These are phyloP conservation scores for Synergus laeviventris DNA, from an alignment of 2,888 invertebrate species.

Conservation along the genomic window DNA sequence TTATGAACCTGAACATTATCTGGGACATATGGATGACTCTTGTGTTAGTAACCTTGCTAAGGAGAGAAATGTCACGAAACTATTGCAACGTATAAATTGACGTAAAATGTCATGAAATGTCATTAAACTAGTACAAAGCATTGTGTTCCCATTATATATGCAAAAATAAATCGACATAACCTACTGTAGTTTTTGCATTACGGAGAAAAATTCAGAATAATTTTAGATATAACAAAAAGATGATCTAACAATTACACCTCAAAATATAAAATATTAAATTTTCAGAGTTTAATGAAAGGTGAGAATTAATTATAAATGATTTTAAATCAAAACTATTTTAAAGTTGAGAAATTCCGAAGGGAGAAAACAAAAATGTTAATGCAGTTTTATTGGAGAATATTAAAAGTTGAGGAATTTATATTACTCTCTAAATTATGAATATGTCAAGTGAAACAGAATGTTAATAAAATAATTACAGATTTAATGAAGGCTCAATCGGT, in stretches of 20 bases:
- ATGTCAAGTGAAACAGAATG: too few relatives aligned
- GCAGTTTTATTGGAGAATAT: too few relatives aligned
- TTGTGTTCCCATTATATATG: not conserved
- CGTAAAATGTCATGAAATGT: conserved; percentile 8
- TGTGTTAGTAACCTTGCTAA: not conserved
- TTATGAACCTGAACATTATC: not conserved
- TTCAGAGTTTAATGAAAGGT: not conserved
- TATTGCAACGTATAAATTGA: not conserved
- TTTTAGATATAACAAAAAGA: not conserved
- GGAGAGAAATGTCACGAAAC: not conserved
- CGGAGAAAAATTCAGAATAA: not conserved
- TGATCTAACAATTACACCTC: not conserved
- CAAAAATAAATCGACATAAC: not conserved
- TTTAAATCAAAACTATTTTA: not conserved
- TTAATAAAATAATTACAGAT: too few relatives aligned
- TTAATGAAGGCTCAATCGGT: too few relatives aligned
- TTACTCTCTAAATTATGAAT: too few relatives aligned
- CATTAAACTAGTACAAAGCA: not conserved
- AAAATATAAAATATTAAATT: not conserved
- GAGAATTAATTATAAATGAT: not conserved
- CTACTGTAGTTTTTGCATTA: not conserved
- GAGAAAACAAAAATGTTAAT: not conserved
- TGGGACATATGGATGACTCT: not conserved
- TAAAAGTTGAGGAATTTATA: too few relatives aligned
- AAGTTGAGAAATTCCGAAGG: not conserved